Conservation (phyloP, 2,888 invertebrate species). For the Adelognathus sp. region DNA sequence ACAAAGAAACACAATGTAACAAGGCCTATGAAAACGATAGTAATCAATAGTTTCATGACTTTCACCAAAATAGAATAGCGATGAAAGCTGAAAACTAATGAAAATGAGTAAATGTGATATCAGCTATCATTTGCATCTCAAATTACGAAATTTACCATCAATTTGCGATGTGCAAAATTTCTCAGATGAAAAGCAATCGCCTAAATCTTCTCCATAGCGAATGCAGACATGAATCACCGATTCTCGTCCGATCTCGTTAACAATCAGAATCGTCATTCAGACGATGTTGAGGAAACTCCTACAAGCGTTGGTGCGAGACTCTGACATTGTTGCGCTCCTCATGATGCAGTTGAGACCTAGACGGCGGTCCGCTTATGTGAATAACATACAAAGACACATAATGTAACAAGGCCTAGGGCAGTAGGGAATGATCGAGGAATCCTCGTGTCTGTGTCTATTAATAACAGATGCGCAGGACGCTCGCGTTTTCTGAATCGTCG, state of each 20-base stretch:
- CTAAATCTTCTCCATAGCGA: too few relatives aligned
- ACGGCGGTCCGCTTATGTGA: neutral
- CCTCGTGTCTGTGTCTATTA: slow-evolving; percentile 75
- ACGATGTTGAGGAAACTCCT: slow-evolving; percentile 1
- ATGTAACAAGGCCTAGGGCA: slow-evolving; percentile 1
- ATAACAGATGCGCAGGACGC: slow-evolving; percentile 74
- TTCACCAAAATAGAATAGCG: too few relatives aligned
- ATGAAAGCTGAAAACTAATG: too few relatives aligned
- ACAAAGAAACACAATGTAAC: neutral
- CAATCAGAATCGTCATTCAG: slow-evolving; percentile 1
- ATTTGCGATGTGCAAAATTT: too few relatives aligned
- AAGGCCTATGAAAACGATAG: too few relatives aligned
- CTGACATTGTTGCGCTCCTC: slow-evolving; percentile 7
- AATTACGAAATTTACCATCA: too few relatives aligned
- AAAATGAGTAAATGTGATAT: too few relatives aligned
- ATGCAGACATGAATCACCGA: neutral
- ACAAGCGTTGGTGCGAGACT: neutral
- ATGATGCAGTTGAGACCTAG: neutral
- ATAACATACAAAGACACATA: neutral
- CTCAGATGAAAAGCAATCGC: too few relatives aligned
- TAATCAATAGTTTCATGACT: too few relatives aligned
- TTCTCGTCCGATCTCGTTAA: neutral
- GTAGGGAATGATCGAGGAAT: slow-evolving; percentile 30
- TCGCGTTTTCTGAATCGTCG: slow-evolving; percentile 53
- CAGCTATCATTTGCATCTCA: too few relatives aligned